Evolutionary conservation across 2,888 invertebrate species (phyloP), one percentile per base, ranked within the genome.

Genomic region (Stramonita haemastoma): DNA sequence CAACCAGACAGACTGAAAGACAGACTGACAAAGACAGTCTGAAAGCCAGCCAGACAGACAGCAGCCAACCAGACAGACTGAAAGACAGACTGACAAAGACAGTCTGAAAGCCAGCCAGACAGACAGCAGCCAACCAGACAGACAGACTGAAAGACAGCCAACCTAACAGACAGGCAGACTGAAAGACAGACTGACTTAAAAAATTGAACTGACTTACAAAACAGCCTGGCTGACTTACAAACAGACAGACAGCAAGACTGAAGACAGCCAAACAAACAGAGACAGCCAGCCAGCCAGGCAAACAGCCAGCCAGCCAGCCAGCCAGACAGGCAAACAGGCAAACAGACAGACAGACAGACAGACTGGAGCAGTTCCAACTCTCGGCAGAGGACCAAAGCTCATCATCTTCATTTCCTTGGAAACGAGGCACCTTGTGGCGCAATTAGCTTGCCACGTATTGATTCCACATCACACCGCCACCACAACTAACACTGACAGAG

Each of bases 381-480:
- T 8, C 46, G 46, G 46, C 46, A 46, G 46, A 8, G 8, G 46
- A 46, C 46, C 46, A 46, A 73, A 36, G 8, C 34, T 8, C 17
- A 19, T 15, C 32, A 83, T n/a, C 56, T 29, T 66, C 46, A 66
- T 32, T 32, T 32, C 60, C 77, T 56, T 56, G 73, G 81, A 79
- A 81, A 87, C 73, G 29, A 57, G 46, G 46, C 46, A 46, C 81
- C 46, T 46, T 36, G 46, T 83, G 26, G 36, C 46, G 81, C 81
- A 83, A 83, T 83, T 83, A 83, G 81, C 81, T 83, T 36, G 36
- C 81, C 81, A 46, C 22, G 81, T 83, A 83, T 83, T 83, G 81
- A 83, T 83, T 34, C 46, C 29, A 32, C 29, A 26, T 32, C 77
- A 19, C 77, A 22, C 60, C 22, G 15, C 15, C 22, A 60, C 19